Conservation (phyloP, 37 sponge, comb jelly and placozoan species). For the Hexactinellida sp. region DNA sequence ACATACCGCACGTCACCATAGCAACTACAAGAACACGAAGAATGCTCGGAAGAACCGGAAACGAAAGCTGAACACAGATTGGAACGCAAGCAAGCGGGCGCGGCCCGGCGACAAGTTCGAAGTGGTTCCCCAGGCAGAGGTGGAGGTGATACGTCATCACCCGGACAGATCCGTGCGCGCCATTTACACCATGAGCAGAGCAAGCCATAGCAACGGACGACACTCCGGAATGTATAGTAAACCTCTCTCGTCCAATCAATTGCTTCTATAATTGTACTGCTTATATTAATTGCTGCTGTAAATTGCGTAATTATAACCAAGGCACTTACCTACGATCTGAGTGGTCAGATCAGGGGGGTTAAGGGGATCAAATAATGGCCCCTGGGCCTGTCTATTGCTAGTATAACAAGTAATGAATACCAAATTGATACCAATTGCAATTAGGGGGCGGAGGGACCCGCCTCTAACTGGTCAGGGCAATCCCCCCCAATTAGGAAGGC, state of each 20-base stretch:
- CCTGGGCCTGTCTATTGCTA: too few species aligned
- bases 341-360: too few species aligned
- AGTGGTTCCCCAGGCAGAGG: background rate
- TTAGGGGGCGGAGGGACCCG: too few species aligned
- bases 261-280: background rate
- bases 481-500: too few species aligned
- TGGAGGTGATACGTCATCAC: background rate
- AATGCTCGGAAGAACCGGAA: constrained; percentile 1
- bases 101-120: background rate
- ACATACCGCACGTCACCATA: background rate
- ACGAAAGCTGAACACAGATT: background rate
- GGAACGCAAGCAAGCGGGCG: background rate
- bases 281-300: background rate
- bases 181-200: background rate
- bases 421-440: too few species aligned
- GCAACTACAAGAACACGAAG: background rate
- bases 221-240: background rate
- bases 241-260: background rate
- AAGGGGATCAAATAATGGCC: too few species aligned
- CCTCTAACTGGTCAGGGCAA: too few species aligned
- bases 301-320: background rate
- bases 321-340: too few species aligned
- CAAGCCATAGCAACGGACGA: background rate
- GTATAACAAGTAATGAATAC: too few species aligned
- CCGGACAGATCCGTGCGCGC: background rate